Evolutionary conservation across 2,888 invertebrate species (phyloP).

Genomic region (Tiphia femorata): DNA sequence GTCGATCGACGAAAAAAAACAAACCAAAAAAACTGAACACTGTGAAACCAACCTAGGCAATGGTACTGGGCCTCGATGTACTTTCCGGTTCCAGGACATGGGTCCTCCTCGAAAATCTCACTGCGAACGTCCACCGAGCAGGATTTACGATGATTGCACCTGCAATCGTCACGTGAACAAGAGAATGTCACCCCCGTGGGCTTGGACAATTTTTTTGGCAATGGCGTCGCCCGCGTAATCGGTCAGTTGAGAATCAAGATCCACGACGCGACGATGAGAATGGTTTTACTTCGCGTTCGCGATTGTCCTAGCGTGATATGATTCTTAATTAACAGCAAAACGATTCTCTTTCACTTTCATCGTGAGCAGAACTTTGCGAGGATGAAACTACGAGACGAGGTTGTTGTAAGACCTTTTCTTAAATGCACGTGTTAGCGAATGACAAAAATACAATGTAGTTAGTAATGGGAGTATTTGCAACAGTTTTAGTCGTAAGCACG

Average conservation of each 20-base stretch:
- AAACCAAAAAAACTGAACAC: slow-evolving; percentile 36
- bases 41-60: slow-evolving; percentile 68
- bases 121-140: slow-evolving; percentile 62
- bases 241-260: slow-evolving; percentile 30
- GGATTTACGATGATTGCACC: slow-evolving; percentile 63
- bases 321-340: no score
- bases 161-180: slow-evolving; percentile 58
- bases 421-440: slow-evolving; percentile 25
- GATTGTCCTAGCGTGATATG: no score
- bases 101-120: slow-evolving; percentile 72
- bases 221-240: slow-evolving; percentile 17
- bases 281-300: no score
- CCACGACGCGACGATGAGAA: slow-evolving; percentile 9
- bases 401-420: slow-evolving; percentile 16
- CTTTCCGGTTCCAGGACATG: slow-evolving; percentile 74
- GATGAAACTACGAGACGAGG: no score
- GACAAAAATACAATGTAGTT: slow-evolving; percentile 43
- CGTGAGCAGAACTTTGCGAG: neutral
- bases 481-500: slow-evolving; percentile 46
- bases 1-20: slow-evolving; percentile 13
- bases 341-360: no score
- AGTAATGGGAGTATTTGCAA: slow-evolving; percentile 45
- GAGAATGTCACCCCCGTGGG: slow-evolving; percentile 42
- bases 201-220: no score
- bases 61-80: slow-evolving; percentile 75